Base-by-base conservation (phyloP, 2,797 vertebrate species). In the Aplochiton taeniatus region DNA sequence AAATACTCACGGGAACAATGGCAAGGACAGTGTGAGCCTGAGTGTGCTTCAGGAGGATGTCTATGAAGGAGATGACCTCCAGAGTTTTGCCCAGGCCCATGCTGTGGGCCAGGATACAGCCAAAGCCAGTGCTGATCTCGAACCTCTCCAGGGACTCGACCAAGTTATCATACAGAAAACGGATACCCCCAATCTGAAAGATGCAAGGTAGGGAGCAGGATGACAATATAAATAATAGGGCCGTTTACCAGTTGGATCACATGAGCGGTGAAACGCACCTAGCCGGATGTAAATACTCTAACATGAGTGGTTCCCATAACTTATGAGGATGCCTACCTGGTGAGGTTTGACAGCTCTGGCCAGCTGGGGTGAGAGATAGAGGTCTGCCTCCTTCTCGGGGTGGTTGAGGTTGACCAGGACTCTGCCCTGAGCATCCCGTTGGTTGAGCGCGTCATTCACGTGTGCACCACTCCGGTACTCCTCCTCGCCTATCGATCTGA, bases 61-160 rank as follows among this genome's bases (percentile, higher is more conserved):
- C 96, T 44, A 98, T 86, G 87, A 98, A 98, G 83, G 97, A 95
- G 91, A 99, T 97, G 89, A 98, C 95, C 85, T 98, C 96, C 77
- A 99, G 90, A 7, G 97, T 98, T 85, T 99, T 98, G 66, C 97
- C 97, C 71, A 99, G 90, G 45, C 96, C 96, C 97, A 99, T 99
- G 86, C 96, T 98, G 86, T 98, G 97, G 49, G 96, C 97, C 68
- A 99, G 93, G 84, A 99, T 96, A 77, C 97, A 99, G 76, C 97
- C 97, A 63, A 98, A 97, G 0, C 97, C 96, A 61, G 89, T 94
- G 87, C 94, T 96, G 89, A 88, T 91, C 84, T 93, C 85, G 80
- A 96, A 98, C 46, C 93, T 92, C 82, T 96, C 95, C 89, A 95
- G 77, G 1, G 96, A 98, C 83, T 99, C 97, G 18, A 98, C 93